phyloP scores from a whole-genome alignment of 2,888 invertebrate genomes.

The Lasioglossum lativentre region DNA sequence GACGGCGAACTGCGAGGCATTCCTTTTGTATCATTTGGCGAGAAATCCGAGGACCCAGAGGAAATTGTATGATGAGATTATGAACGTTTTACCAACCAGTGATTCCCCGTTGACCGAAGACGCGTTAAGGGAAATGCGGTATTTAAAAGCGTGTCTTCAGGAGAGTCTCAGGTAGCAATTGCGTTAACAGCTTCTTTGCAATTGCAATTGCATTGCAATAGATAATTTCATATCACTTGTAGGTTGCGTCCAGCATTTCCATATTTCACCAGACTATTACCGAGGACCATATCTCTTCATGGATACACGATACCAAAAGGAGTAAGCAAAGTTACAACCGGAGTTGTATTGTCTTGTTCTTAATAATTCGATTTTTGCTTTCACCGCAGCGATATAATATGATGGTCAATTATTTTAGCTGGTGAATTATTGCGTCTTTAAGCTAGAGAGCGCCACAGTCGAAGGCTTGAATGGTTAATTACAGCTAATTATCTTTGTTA shows the following conservation, averaged over 20 bases:
- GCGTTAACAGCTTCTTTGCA: not conserved
- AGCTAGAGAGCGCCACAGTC: too few relatives aligned
- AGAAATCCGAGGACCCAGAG: slow-evolving; percentile 88
- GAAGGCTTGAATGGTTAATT: too few relatives aligned
- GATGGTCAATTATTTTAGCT: too few relatives aligned
- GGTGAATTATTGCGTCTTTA: too few relatives aligned
- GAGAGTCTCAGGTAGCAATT: slow-evolving; percentile 87
- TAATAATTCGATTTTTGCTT: too few relatives aligned
- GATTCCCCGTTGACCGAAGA: slow-evolving; percentile 78
- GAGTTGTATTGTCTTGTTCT: too few relatives aligned
- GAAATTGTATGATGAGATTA: slow-evolving; percentile 87
- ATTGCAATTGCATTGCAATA: too few relatives aligned
- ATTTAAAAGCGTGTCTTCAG: slow-evolving; percentile 88
- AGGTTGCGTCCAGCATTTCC: slow-evolving; percentile 89
- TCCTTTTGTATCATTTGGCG: slow-evolving; percentile 89
- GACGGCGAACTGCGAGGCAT: slow-evolving; percentile 88
- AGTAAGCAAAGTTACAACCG: slow-evolving; percentile 66
- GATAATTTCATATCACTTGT: not conserved
- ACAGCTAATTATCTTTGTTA: not conserved
- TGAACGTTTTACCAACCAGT: slow-evolving; percentile 77
- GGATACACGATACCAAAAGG: slow-evolving; percentile 86
- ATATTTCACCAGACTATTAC: slow-evolving; percentile 87
- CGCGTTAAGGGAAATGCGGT: slow-evolving; percentile 83
- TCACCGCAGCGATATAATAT: too few relatives aligned
- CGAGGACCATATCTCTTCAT: slow-evolving; percentile 87